These are phyloP conservation scores for Menidia menidia DNA, from an alignment of 2,797 vertebrate genomes.

Conservation along the genomic window DNA sequence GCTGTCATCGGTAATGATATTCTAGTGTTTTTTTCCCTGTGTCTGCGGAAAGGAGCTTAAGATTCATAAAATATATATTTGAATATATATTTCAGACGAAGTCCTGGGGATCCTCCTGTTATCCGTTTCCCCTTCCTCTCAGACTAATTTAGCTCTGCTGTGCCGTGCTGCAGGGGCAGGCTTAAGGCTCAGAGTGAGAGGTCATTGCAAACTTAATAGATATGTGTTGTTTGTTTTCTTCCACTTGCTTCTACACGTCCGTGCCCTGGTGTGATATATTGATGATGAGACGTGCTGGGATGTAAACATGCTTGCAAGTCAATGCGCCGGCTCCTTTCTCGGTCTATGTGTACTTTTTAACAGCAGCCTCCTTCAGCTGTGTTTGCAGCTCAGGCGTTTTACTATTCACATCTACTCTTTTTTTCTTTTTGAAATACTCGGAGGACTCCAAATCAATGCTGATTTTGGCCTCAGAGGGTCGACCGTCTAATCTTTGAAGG, in stretches of 20 bases:
- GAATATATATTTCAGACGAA: too few relatives aligned
- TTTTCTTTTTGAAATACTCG: background rate
- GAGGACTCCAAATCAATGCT: background rate
- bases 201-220: background rate
- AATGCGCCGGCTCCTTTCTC: background rate
- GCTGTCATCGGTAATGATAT: too few relatives aligned
- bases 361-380: background rate
- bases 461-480: background rate
- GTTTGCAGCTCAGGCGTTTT: background rate
- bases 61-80: too few relatives aligned
- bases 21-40: too few relatives aligned
- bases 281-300: background rate
- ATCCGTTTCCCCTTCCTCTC: background rate
- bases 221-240: slow-evolving; percentile 5
- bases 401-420: background rate
- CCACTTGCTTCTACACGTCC: background rate
- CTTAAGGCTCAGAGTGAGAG: background rate
- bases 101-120: too few relatives aligned
- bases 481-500: background rate
- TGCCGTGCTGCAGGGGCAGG: background rate
- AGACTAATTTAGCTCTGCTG: background rate
- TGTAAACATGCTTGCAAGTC: slow-evolving; percentile 13
- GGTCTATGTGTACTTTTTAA: background rate
- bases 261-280: background rate
- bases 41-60: too few relatives aligned